These are phyloP conservation scores for Sander lucioperca DNA, from an alignment of 2,113 vertebrate genomes.

Conservation along the genomic window DNA sequence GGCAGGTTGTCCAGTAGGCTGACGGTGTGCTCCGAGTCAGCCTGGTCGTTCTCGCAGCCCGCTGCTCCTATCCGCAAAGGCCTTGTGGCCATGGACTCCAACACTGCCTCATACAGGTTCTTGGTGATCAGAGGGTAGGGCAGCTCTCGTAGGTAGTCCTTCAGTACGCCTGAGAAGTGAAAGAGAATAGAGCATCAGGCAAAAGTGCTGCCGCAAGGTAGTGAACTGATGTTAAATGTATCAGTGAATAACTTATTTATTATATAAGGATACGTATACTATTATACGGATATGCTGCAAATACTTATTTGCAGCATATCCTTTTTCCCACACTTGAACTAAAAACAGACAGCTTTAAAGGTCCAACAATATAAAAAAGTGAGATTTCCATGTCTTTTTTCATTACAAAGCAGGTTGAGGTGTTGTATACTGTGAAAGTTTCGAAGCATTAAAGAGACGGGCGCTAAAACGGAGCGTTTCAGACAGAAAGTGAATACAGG, in stretches of 20 bases:
- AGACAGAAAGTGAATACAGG: no score
- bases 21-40: slow-evolving; percentile 89
- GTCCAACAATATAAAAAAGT: no score
- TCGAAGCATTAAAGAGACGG: no score
- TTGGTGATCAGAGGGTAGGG: slow-evolving; percentile 95
- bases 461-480: no score
- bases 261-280: no score
- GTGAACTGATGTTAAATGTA: not conserved
- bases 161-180: slow-evolving; percentile 89
- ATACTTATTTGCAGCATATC: not conserved
- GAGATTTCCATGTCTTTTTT: no score
- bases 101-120: slow-evolving; percentile 92
- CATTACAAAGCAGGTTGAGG: no score
- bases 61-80: slow-evolving; percentile 89
- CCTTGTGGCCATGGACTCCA: slow-evolving; percentile 91
- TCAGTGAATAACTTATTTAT: not conserved
- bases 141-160: slow-evolving; percentile 97
- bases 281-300: no score
- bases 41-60: slow-evolving; percentile 91
- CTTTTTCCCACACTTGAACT: not conserved
- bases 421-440: no score
- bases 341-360: not conserved
- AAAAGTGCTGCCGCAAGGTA: not conserved
- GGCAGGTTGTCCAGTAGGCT: slow-evolving; percentile 91
- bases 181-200: not conserved